A percentile compares a stretch with the other conserved stretches of the same genome.
phyloP scores from a whole-genome alignment of 2,888 invertebrate species.

The Tiliacea aurago region DNA sequence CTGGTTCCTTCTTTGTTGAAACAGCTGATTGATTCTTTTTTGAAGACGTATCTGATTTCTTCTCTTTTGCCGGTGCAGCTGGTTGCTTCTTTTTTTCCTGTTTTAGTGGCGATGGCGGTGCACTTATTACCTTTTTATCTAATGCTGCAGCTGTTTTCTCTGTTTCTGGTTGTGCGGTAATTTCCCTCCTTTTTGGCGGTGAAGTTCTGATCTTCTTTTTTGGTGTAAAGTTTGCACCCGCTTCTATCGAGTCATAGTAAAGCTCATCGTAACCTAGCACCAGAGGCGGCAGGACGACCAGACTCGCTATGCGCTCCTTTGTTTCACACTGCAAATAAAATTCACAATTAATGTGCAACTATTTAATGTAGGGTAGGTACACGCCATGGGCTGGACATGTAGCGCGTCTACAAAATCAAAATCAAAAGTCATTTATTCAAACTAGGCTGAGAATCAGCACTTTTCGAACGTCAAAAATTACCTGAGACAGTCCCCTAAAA shows the following conservation, averaged over 20 bases:
- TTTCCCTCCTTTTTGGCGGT: background rate
- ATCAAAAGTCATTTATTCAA: too few relatives aligned
- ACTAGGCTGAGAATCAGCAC: too few relatives aligned
- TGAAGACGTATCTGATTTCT: background rate
- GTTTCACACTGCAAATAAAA: constrained; percentile 65
- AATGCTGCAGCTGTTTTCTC: too few relatives aligned
- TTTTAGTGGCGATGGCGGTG: too few relatives aligned
- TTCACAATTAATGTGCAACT: background rate
- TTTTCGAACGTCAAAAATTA: too few relatives aligned
- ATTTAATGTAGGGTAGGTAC: background rate
- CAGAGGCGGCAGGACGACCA: constrained; percentile 82
- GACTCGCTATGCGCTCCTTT: constrained; percentile 76
- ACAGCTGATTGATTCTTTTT: background rate
- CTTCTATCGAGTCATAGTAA: constrained; percentile 62
- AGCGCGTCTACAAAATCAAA: too few relatives aligned
- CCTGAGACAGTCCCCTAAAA: too few relatives aligned
- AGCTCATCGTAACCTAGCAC: constrained; percentile 83
- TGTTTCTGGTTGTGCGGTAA: background rate
- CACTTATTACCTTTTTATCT: background rate
- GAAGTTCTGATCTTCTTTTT: background rate
- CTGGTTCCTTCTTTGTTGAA: background rate
- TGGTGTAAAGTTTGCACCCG: background rate
- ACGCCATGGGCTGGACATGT: too few relatives aligned
- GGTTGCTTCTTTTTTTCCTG: too few relatives aligned
- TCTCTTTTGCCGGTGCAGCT: background rate